Conservation (phyloP, 2,113 vertebrate genomes). For the Porphyrio hochstetteri region DNA sequence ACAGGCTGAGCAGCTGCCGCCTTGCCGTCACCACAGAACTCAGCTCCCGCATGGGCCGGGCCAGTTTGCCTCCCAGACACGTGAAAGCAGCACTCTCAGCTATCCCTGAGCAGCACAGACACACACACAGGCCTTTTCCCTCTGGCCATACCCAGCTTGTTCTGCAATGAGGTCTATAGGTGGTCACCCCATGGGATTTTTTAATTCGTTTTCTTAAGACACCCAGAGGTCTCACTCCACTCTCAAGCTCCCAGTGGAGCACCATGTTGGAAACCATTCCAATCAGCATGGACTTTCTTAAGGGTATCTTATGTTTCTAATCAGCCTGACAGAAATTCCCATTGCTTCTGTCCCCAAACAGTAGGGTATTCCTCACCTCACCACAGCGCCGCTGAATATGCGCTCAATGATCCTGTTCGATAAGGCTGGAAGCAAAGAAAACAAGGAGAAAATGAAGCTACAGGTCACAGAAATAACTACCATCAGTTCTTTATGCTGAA, state of each 20-base stretch:
- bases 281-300: neutral
- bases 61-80: neutral
- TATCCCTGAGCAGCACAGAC: neutral
- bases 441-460: constrained; percentile 42
- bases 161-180: neutral
- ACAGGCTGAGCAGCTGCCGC: neutral
- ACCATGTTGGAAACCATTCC: neutral
- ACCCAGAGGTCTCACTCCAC: neutral
- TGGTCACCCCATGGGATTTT: neutral
- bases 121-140: neutral
- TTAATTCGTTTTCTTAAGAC: neutral
- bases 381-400: constrained; percentile 96
- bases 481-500: neutral
- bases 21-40: neutral
- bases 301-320: neutral
- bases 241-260: neutral
- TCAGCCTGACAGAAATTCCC: neutral
- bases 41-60: neutral
- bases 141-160: neutral
- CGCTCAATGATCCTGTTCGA: constrained; percentile 95
- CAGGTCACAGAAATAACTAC: constrained; percentile 37
- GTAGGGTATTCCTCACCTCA: constrained; percentile 81
- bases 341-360: neutral
- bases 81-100: neutral
- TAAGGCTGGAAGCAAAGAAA: constrained; percentile 82